Evolutionary conservation across 2,797 vertebrate species (phyloP).

Genomic region (Limosa lapponica): DNA sequence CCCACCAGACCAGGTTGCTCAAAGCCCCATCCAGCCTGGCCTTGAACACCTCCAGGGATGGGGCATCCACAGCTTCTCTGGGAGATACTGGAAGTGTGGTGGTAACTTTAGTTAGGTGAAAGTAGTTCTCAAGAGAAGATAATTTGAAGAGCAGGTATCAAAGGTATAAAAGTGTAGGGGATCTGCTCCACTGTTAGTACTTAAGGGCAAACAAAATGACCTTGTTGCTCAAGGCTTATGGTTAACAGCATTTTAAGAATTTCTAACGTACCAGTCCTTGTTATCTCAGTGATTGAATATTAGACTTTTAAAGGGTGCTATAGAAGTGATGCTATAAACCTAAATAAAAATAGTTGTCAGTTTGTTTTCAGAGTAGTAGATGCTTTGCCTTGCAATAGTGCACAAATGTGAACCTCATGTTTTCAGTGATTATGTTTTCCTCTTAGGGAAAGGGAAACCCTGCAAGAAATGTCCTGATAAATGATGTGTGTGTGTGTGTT

Average conservation of each 20-base stretch:
- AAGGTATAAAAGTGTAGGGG: background rate
- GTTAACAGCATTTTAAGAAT: background rate
- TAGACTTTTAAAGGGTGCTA: background rate
- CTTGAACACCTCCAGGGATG: background rate
- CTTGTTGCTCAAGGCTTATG: background rate
- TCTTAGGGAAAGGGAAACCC: background rate
- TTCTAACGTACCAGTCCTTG: background rate
- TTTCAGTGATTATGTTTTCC: background rate
- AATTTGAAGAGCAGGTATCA: background rate
- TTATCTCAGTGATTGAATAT: background rate
- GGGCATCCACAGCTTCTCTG: background rate
- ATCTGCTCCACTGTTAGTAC: background rate
- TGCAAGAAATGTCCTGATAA: background rate
- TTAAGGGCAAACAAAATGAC: background rate
- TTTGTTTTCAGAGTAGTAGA: background rate
- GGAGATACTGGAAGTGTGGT: background rate
- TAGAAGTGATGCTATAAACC: background rate
- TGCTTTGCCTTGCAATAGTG: background rate
- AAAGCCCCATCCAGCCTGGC: background rate
- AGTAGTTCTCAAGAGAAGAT: background rate
- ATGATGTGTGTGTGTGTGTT: accelerated
- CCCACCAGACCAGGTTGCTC: background rate
- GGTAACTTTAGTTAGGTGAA: background rate
- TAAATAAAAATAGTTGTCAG: background rate
- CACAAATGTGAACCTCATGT: background rate